A percentile compares a stretch with the other conserved stretches of the same genome.
Conservation (phyloP, 2,797 vertebrate species). For the Sardinella longiceps region DNA sequence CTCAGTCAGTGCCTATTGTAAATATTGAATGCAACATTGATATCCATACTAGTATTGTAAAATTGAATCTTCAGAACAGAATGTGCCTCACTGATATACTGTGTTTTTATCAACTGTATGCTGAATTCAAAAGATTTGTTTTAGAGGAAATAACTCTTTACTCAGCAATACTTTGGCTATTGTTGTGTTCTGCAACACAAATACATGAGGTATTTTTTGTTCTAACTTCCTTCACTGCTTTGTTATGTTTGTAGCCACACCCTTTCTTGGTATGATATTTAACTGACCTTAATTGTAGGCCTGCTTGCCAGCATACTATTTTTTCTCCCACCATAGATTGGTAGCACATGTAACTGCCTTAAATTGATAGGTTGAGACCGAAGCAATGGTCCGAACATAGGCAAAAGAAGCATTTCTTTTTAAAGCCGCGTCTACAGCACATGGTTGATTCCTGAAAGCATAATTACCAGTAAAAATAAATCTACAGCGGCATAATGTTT, state of each 20-base stretch:
- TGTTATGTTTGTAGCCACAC: slow-evolving; percentile 21
- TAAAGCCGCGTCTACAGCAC: not conserved
- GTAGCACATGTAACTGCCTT: slow-evolving; percentile 15
- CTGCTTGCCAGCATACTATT: slow-evolving; percentile 26
- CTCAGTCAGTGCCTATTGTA: not conserved
- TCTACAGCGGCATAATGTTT: not conserved
- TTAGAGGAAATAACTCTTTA: not conserved
- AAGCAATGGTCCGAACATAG: not conserved
- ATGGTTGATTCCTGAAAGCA: not conserved
- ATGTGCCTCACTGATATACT: not conserved
- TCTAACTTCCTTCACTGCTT: not conserved
- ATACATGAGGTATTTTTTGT: slow-evolving; percentile 2
- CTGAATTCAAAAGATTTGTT: not conserved
- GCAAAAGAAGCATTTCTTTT: not conserved
- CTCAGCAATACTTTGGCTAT: not conserved
- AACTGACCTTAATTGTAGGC: slow-evolving; percentile 28
- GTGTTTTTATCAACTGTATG: not conserved
- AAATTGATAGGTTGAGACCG: slow-evolving; percentile 22
- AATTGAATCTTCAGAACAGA: not conserved
- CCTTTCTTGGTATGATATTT: not conserved
- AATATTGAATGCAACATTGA: not conserved
- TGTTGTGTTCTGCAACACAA: not conserved
- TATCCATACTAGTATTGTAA: not conserved
- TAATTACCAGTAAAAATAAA: not conserved
- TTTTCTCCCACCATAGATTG: slow-evolving; percentile 19